Percentiles rank a stretch among this genome's conserved stretches.
phyloP scores from a whole-genome alignment of 2,797 vertebrate genomes.

The Anisognathus igniventris region DNA sequence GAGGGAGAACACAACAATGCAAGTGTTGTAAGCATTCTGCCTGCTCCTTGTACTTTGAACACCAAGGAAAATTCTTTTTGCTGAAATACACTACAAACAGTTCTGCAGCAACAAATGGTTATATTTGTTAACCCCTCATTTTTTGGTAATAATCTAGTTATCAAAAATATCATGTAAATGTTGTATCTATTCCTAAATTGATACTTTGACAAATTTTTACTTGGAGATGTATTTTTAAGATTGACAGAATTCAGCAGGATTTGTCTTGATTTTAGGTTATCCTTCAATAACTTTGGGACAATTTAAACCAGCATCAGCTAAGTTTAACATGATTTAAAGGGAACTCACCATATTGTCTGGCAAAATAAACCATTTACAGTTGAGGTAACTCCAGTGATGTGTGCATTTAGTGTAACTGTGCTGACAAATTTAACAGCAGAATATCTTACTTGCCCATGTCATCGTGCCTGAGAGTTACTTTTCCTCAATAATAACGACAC shows the following conservation, averaged over 20 bases:
- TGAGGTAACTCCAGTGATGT: background rate
- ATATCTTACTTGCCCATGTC: background rate
- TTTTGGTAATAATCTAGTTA: background rate
- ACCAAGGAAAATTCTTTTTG: background rate
- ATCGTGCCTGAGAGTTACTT: background rate
- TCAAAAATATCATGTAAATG: background rate
- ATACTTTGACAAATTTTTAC: background rate
- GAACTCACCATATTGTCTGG: background rate
- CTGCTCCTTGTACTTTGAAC: background rate
- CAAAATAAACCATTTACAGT: background rate
- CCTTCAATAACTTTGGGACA: background rate
- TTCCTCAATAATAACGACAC: background rate
- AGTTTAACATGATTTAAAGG: background rate
- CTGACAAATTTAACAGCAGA: background rate
- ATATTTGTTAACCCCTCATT: accelerated
- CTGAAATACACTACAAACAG: background rate
- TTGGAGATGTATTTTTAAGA: background rate
- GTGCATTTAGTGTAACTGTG: background rate
- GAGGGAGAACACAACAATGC: background rate
- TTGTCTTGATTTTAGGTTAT: background rate
- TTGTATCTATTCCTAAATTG: background rate
- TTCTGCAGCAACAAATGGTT: background rate
- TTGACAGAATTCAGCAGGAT: background rate
- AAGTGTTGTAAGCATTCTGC: background rate
- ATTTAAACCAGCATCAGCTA: background rate